phyloP scores from a whole-genome alignment of 64 coral and sea anemone species.

The Trachythela sp. region DNA sequence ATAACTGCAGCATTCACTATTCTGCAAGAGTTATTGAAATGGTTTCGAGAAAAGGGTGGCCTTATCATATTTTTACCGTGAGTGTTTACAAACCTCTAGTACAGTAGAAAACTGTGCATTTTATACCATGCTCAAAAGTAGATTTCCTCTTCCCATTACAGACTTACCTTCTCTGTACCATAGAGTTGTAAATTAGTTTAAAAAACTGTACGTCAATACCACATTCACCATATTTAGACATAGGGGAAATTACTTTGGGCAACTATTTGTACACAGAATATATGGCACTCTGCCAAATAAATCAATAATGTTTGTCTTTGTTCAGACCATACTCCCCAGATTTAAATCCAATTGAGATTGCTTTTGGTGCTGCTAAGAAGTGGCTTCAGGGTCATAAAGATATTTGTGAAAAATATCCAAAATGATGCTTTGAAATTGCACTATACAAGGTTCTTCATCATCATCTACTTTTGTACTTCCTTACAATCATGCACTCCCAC shows the following conservation, averaged over 20 bases:
- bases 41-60: conserved; percentile 23
- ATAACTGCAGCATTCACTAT: conserved; percentile 50
- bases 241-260: too few species aligned
- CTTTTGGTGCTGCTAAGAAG: neutral
- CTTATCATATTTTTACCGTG: conserved; percentile 53
- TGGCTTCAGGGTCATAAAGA: conserved; percentile 37
- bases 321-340: conserved; percentile 13
- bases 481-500: neutral
- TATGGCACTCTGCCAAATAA: too few species aligned
- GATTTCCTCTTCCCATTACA: neutral
- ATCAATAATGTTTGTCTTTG: neutral
- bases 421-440: conserved; percentile 39
- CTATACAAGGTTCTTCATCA: neutral
- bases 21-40: conserved; percentile 7
- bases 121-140: neutral
- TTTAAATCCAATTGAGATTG: conserved; percentile 28
- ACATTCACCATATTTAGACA: neutral
- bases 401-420: conserved; percentile 30
- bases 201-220: too few species aligned
- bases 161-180: neutral
- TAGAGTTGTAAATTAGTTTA: too few species aligned
- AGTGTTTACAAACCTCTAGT: neutral
- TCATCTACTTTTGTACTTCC: neutral
- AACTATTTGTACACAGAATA: too few species aligned
- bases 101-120: neutral